Percentiles rank a stretch among this genome's conserved stretches.
phyloP scores from a whole-genome alignment of 2,797 vertebrate genomes.

The Oreonectes daqikongensis region DNA sequence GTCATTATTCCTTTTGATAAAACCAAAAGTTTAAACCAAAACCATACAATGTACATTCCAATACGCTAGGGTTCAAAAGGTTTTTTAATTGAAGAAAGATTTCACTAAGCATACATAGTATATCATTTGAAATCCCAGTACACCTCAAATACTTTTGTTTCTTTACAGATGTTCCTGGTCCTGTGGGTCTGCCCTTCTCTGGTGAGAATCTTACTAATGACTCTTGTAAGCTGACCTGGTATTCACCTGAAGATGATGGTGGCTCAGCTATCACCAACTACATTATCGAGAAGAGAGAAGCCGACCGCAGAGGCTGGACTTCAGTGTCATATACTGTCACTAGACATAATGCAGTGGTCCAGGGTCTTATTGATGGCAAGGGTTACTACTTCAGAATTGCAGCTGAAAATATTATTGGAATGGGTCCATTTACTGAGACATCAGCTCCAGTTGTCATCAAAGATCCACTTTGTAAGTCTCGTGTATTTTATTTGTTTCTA shows the following conservation, averaged over 20 bases:
- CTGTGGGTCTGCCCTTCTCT: constrained; percentile 88
- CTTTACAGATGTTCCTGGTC: constrained; percentile 90
- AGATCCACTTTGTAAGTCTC: constrained; percentile 90
- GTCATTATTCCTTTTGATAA: not conserved
- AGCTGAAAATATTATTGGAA: constrained; percentile 96
- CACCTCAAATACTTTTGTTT: constrained; percentile 33
- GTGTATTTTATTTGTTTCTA: not conserved
- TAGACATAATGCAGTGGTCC: constrained; percentile 92
- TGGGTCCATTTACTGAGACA: constrained; percentile 93
- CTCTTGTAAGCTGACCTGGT: constrained; percentile 97
- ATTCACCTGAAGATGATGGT: constrained; percentile 92
- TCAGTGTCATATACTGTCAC: constrained; percentile 94
- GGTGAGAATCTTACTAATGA: constrained; percentile 92
- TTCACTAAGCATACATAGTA: too few species aligned
- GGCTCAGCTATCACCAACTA: constrained; percentile 97
- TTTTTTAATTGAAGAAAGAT: not conserved
- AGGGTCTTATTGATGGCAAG: constrained; percentile 90
- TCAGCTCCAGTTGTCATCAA: constrained; percentile 86
- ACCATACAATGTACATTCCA: not conserved
- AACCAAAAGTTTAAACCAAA: not conserved
- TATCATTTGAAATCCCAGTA: not conserved
- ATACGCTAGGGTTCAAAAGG: not conserved
- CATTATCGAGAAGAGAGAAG: constrained; percentile 93
- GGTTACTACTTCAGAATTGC: constrained; percentile 97
- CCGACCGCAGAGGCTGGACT: constrained; percentile 95